Evolutionary conservation across 2,797 vertebrate genomes (phyloP).

Genomic region (Lophotriccus pileatus): DNA sequence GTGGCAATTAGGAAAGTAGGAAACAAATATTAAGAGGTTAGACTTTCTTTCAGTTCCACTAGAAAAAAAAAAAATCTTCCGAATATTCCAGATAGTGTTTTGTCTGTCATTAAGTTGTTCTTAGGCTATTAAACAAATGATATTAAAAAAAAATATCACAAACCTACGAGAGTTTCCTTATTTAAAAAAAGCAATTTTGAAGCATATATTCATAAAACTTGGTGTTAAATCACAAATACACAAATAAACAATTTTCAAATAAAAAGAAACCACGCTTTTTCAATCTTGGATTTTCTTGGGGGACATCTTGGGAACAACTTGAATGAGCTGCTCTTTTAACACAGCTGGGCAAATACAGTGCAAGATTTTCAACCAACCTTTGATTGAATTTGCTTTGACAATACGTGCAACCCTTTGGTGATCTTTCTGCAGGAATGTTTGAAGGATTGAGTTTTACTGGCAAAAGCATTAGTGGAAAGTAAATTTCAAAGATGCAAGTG

Average conservation of each 20-base stretch:
- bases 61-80: background rate
- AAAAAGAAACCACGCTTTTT: background rate
- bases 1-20: background rate
- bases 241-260: background rate
- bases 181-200: background rate
- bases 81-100: background rate
- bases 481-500: constrained; percentile 29
- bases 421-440: constrained; percentile 8
- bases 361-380: background rate
- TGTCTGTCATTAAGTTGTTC: background rate
- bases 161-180: background rate
- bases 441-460: constrained; percentile 27
- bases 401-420: background rate
- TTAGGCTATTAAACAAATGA: background rate
- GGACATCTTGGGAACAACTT: background rate
- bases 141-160: background rate
- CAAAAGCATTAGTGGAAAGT: background rate
- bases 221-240: background rate
- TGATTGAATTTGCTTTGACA: constrained; percentile 39
- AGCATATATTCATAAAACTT: background rate
- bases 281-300: background rate
- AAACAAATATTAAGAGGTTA: background rate
- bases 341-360: constrained; percentile 15
- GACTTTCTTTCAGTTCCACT: background rate
- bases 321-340: constrained; percentile 24